These are phyloP conservation scores for Tursiops truncatus DNA, from an alignment of 2,113 vertebrate species.

Conservation along the genomic window DNA sequence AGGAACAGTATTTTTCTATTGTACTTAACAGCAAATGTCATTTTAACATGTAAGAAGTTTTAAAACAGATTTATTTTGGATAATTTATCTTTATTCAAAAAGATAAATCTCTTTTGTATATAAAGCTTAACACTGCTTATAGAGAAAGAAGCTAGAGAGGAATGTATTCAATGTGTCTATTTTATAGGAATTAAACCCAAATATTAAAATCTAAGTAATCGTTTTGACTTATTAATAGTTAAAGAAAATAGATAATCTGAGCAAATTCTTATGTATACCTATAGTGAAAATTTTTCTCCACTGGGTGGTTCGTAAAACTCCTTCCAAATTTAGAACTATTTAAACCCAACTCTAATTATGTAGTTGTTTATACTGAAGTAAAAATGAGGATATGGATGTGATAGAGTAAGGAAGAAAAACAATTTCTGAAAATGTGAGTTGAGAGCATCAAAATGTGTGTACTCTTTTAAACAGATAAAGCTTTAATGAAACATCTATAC, in stretches of 20 bases:
- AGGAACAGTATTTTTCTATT: neutral
- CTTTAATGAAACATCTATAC: neutral
- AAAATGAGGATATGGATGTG: neutral
- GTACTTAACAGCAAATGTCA: conserved; percentile 35
- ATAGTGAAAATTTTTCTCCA: neutral
- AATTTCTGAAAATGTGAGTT: conserved; percentile 2
- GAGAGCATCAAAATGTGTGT: neutral
- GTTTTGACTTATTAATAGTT: neutral
- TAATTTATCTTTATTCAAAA: conserved; percentile 31
- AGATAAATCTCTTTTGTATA: conserved; percentile 36
- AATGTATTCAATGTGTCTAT: neutral
- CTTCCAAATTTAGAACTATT: conserved; percentile 31
- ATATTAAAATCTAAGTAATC: conserved; percentile 26
- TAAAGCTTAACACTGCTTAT: conserved; percentile 41
- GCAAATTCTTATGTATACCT: neutral
- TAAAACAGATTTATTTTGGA: conserved; percentile 32
- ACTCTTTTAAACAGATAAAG: conserved; percentile 34
- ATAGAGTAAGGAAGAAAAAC: neutral
- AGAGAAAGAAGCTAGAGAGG: conserved; percentile 45
- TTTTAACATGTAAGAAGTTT: conserved; percentile 5
- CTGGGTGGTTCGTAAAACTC: neutral
- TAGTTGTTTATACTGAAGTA: neutral
- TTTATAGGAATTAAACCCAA: conserved; percentile 37
- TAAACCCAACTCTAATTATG: conserved; percentile 34
- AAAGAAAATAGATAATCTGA: neutral